Percentiles rank a stretch among this genome's conserved stretches.
Conservation (phyloP, 92 coral and sea anemone genomes). For the Porites rus region DNA sequence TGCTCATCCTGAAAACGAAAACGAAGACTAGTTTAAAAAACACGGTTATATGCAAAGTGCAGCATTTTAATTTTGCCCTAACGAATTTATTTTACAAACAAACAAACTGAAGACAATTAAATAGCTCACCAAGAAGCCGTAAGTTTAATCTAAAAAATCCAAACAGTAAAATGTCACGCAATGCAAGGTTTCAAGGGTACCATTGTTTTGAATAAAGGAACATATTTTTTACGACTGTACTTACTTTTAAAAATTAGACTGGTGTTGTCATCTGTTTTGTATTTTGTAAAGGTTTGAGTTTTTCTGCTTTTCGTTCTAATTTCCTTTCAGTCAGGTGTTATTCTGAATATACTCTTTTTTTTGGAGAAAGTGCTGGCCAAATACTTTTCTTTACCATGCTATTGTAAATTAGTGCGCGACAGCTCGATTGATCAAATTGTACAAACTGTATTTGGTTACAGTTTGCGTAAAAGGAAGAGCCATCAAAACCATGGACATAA, state of each 20-base stretch:
- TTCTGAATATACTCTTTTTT: not conserved
- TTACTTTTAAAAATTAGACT: not conserved
- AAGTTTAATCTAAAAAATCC: not conserved
- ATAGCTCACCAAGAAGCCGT: too few species aligned
- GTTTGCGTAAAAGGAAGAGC: not conserved
- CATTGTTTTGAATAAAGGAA: not conserved
- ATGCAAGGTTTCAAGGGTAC: slow-evolving; percentile 17
- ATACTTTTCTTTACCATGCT: not conserved
- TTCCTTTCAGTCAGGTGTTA: slow-evolving; percentile 10
- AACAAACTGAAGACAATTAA: too few species aligned
- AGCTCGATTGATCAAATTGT: slow-evolving; percentile 8
- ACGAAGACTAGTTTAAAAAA: too few species aligned
- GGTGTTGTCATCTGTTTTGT: slow-evolving; percentile 2
- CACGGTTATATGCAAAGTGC: too few species aligned
- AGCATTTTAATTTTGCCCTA: too few species aligned
- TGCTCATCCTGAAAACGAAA: too few species aligned
- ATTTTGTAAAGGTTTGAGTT: slow-evolving; percentile 4
- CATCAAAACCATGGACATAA: not conserved
- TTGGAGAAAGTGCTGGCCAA: slow-evolving; percentile 11
- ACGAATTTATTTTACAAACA: too few species aligned
- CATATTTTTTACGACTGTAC: not conserved
- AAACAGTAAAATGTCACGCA: slow-evolving; percentile 15
- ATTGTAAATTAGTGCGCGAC: not conserved
- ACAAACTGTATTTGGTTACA: slow-evolving; percentile 6
- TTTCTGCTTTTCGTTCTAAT: slow-evolving; percentile 9